phyloP scores from a whole-genome alignment of 1,140 invertebrate species.

The Pissodes strobi region DNA sequence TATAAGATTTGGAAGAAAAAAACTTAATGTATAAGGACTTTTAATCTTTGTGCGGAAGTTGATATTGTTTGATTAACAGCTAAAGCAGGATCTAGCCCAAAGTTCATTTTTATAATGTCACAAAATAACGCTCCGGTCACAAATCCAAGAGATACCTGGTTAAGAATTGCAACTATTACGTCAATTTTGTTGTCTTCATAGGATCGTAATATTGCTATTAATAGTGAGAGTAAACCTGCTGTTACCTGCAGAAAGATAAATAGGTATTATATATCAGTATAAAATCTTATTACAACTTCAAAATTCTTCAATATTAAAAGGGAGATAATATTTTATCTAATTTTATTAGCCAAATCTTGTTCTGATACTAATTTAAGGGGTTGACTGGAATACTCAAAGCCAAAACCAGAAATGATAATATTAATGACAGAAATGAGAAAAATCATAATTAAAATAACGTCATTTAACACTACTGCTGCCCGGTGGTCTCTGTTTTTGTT shows the following conservation, averaged over 20 bases:
- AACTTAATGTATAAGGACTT: too few relatives aligned
- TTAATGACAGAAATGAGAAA: slow-evolving; percentile 80
- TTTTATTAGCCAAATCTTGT: slow-evolving; percentile 19
- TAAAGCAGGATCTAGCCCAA: slow-evolving; percentile 69
- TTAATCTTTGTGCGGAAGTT: not conserved
- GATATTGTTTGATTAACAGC: slow-evolving; percentile 35
- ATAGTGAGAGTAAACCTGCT: slow-evolving; percentile 63
- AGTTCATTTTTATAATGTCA: slow-evolving; percentile 75
- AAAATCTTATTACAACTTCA: too few relatives aligned
- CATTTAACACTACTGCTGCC: slow-evolving; percentile 75
- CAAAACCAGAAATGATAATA: slow-evolving; percentile 79
- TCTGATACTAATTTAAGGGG: slow-evolving; percentile 56
- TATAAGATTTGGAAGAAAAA: too few relatives aligned
- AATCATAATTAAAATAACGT: slow-evolving; percentile 76
- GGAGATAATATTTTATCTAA: too few relatives aligned
- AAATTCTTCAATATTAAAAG: too few relatives aligned
- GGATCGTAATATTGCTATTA: slow-evolving; percentile 61
- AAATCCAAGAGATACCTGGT: slow-evolving; percentile 66
- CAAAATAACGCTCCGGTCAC: slow-evolving; percentile 67
- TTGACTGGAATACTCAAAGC: slow-evolving; percentile 74
- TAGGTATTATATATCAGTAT: not conserved
- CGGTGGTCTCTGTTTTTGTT: slow-evolving; percentile 72
- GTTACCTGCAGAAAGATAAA: slow-evolving; percentile 61
- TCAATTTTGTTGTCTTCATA: slow-evolving; percentile 58
- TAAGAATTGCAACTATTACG: slow-evolving; percentile 62